Conservation (phyloP, 2,888 invertebrate genomes). For the Noctua comes region DNA sequence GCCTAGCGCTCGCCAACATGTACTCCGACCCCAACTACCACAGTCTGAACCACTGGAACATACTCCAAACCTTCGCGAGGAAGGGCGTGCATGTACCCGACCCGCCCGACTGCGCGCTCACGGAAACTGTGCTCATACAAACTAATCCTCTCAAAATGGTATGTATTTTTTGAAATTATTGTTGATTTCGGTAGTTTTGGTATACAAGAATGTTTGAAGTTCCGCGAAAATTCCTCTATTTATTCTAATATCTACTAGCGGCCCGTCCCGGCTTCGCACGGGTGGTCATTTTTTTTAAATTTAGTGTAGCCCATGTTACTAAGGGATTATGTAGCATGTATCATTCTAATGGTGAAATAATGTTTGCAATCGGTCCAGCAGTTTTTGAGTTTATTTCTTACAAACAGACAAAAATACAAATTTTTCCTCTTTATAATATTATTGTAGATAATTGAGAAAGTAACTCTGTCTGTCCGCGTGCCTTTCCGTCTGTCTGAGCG, state of each 20-base stretch:
- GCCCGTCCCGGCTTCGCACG: too few species aligned
- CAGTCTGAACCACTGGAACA: slow-evolving; percentile 98
- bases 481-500: neutral
- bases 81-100: slow-evolving; percentile 97
- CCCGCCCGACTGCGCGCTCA: slow-evolving; percentile 96
- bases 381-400: too few species aligned
- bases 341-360: too few species aligned
- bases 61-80: slow-evolving; percentile 97
- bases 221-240: neutral
- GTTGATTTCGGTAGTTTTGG: neutral
- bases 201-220: neutral
- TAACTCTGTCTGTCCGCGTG: neutral
- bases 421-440: too few species aligned
- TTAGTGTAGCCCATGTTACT: too few species aligned
- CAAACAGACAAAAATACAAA: too few species aligned
- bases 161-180: slow-evolving; percentile 61
- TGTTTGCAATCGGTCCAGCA: too few species aligned
- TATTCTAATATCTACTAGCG: neutral
- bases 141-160: slow-evolving; percentile 98
- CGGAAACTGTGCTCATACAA: slow-evolving; percentile 98
- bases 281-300: too few species aligned
- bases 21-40: slow-evolving; percentile 99
- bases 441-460: neutral
- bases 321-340: too few species aligned
- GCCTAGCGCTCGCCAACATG: slow-evolving; percentile 97